Evolutionary conservation across 2,113 vertebrate genomes (phyloP).

Genomic region (Zootoca vivipara): DNA sequence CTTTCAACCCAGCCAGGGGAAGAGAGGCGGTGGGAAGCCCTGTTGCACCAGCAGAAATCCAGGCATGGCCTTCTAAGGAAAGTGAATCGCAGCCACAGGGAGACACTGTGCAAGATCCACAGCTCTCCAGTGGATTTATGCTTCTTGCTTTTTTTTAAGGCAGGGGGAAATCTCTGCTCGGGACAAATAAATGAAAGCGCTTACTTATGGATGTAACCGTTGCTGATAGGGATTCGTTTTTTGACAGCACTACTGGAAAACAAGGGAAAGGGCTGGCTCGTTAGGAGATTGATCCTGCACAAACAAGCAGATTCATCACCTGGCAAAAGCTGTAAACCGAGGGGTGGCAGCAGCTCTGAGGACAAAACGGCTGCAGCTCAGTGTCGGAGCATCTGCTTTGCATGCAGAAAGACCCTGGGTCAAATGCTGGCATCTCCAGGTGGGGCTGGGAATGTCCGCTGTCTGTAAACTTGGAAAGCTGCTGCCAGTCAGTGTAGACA

Average conservation of each 20-base stretch:
- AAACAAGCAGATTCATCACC: background rate
- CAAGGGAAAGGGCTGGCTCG: background rate
- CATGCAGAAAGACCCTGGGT: too few species aligned
- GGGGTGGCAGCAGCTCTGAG: background rate
- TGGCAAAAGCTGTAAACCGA: background rate
- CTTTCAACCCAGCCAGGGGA: background rate
- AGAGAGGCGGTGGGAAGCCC: background rate
- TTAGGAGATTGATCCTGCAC: conserved; percentile 1
- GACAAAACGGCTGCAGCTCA: background rate
- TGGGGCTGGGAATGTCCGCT: too few species aligned
- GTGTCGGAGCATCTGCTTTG: too few species aligned
- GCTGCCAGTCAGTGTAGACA: too few species aligned
- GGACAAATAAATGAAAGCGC: background rate
- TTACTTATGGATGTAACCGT: background rate
- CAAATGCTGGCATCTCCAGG: too few species aligned
- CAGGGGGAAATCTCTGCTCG: background rate
- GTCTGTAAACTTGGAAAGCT: too few species aligned
- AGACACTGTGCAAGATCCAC: too few species aligned
- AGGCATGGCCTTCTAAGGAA: background rate
- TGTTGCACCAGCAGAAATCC: background rate
- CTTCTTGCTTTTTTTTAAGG: too few species aligned
- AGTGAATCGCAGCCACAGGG: background rate
- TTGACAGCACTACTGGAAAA: background rate
- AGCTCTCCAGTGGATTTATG: too few species aligned
- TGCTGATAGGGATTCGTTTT: background rate